A percentile compares a stretch with the other conserved stretches of the same genome.
phyloP scores from a whole-genome alignment of 2,888 invertebrate species.

The Pseudeuparius sepicola region DNA sequence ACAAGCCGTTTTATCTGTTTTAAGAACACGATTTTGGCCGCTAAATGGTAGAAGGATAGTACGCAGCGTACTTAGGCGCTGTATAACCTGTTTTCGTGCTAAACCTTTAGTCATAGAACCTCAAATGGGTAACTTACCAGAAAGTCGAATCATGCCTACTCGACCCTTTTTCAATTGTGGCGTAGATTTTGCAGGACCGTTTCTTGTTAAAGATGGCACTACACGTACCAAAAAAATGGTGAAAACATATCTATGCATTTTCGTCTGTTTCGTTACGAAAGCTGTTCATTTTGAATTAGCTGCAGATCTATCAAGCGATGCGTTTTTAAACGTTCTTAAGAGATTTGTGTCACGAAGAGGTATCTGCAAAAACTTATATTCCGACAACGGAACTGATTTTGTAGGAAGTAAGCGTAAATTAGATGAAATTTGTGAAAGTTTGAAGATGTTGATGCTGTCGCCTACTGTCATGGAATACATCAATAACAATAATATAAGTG shows the following conservation, averaged over 20 bases:
- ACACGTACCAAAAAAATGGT: slow-evolving; percentile 12
- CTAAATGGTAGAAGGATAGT: slow-evolving; percentile 15
- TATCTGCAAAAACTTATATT: slow-evolving; percentile 16
- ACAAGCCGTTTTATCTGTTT: slow-evolving; percentile 13
- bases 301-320: slow-evolving; percentile 15
- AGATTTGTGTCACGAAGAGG: slow-evolving; percentile 19
- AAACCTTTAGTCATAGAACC: slow-evolving; percentile 8
- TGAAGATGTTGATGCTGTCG: no score
- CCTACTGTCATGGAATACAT: no score
- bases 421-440: no score
- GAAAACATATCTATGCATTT: slow-evolving; percentile 19
- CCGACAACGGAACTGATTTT: slow-evolving; percentile 18
- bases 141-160: slow-evolving; percentile 13
- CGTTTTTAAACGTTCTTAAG: slow-evolving; percentile 17
- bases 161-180: slow-evolving; percentile 18
- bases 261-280: slow-evolving; percentile 19
- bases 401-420: slow-evolving; percentile 15
- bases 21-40: slow-evolving; percentile 19
- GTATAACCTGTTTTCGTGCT: slow-evolving; percentile 17
- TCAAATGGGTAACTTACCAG: slow-evolving; percentile 20
- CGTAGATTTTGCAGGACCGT: slow-evolving; percentile 21
- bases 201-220: slow-evolving; percentile 17
- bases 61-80: slow-evolving; percentile 12
- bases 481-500: slow-evolving; percentile 16
- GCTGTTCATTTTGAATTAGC: slow-evolving; percentile 19